phyloP scores from a whole-genome alignment of 1,140 invertebrate genomes.

The Neocloeon triangulifer region DNA sequence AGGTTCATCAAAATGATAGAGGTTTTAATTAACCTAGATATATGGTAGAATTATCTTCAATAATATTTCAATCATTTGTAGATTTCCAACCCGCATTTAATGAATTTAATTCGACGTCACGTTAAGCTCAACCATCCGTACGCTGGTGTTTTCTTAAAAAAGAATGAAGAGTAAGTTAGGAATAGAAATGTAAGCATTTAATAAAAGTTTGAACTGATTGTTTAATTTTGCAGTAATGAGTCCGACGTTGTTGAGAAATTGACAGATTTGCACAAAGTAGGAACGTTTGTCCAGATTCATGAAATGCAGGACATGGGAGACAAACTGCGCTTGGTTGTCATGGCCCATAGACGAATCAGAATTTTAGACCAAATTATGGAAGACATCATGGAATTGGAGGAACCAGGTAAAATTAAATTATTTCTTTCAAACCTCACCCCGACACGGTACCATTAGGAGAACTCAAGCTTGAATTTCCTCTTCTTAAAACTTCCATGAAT shows the following conservation, averaged over 20 bases:
- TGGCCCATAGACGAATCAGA: constrained; percentile 75
- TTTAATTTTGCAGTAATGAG: constrained; percentile 35
- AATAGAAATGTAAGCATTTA: neutral
- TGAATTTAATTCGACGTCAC: constrained; percentile 80
- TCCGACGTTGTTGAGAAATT: constrained; percentile 67
- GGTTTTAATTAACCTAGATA: too few species aligned
- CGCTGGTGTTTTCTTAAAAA: constrained; percentile 91
- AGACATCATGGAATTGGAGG: constrained; percentile 29
- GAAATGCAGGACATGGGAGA: constrained; percentile 92
- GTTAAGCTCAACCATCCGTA: constrained; percentile 93
- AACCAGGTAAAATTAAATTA: constrained; percentile 15
- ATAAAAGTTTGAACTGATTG: constrained; percentile 7
- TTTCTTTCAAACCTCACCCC: neutral
- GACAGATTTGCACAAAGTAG: constrained; percentile 73
- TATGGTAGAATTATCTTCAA: too few species aligned
- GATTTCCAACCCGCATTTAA: constrained; percentile 69
- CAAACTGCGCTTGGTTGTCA: constrained; percentile 73
- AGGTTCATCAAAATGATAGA: constrained; percentile 96
- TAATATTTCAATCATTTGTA: constrained; percentile 22
- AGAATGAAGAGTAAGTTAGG: constrained; percentile 66
- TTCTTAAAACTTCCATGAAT: constrained; percentile 9
- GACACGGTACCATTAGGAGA: neutral
- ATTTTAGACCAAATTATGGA: constrained; percentile 55
- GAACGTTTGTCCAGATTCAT: constrained; percentile 95
- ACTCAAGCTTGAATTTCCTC: constrained; percentile 8